Base-by-base conservation (phyloP, 1,140 invertebrate species). In the Cephus cinctus region DNA sequence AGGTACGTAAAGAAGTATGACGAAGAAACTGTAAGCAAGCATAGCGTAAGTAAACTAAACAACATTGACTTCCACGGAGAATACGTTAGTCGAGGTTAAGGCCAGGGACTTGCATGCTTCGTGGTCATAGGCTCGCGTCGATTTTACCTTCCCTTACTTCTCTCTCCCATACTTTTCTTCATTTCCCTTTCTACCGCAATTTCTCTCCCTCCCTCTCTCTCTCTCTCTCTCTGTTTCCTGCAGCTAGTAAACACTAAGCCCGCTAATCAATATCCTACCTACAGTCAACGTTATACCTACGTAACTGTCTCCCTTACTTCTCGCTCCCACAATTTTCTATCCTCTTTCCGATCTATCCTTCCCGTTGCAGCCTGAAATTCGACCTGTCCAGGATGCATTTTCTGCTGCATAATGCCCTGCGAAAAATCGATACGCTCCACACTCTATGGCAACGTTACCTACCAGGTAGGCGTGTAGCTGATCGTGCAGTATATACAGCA, bases 81-180 rank as follows among this genome's bases (percentile, higher is more conserved):
- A n/a, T n/a, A 14, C 41, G 20, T 25, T 14, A 0, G 12, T 25
- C 12, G 41, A 16, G 25, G 41, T 15, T 34, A 42, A 48, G 40
- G 19, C 38, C 35, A 11, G 30, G 14, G 19, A 38, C 36, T 18
- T 40, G 36, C 38, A 40, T 19, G 19, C 12, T 36, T 27, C 41
- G 18, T 12, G 20, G 23, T 25, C 20, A 27, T 27, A 25, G 16
- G 21, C 20, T 25, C 5, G 20, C 22, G 6, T 20, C 46, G 20
- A 48, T 27, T 41, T 34, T 41, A 41, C 21, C 27, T 45, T 45
- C 38, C 12, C 31, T 31, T 12, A 12, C 31, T 15, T 35, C 31
- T 45, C 43, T 35, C 38, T 23, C 19, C n/a, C 32, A 11, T 14
- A 11, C 14, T 15, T 8, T 36, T 45, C 38, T 45, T 15, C 31